Percentiles rank a stretch among this genome's conserved stretches.
Conservation (phyloP, 2,888 invertebrate genomes). For the Drosophila testacea region DNA sequence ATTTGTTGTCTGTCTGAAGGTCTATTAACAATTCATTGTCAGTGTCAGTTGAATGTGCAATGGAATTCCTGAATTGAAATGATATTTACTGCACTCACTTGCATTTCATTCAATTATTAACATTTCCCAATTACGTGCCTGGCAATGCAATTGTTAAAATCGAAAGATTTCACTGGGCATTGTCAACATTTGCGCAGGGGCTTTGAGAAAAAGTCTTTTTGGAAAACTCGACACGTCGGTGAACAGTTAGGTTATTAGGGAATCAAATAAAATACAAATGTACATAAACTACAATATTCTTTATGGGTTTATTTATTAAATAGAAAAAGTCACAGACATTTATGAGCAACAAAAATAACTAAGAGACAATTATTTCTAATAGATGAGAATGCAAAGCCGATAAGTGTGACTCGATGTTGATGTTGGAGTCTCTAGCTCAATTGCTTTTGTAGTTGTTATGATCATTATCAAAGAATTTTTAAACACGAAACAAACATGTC, state of each 20-base stretch:
- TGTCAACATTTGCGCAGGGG: slow-evolving; percentile 24
- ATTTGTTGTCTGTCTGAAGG: slow-evolving; percentile 21
- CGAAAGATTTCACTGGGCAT: slow-evolving; percentile 37
- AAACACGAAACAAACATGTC: slow-evolving; percentile 76
- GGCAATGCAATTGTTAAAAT: slow-evolving; percentile 41
- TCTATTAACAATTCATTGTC: slow-evolving; percentile 48
- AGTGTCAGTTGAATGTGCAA: slow-evolving; percentile 39
- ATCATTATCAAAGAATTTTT: slow-evolving; percentile 77
- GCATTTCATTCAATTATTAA: slow-evolving; percentile 63
- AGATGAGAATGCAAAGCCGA: slow-evolving; percentile 63
- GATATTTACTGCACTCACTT: slow-evolving; percentile 57
- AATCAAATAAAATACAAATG: slow-evolving; percentile 37
- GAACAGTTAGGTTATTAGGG: slow-evolving; percentile 51
- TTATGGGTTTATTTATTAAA: slow-evolving; percentile 20
- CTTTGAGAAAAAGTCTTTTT: slow-evolving; percentile 16
- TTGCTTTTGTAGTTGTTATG: slow-evolving; percentile 59
- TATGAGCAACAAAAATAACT: slow-evolving; percentile 31
- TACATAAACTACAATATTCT: slow-evolving; percentile 12
- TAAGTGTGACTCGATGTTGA: slow-evolving; percentile 53
- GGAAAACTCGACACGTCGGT: slow-evolving; percentile 49
- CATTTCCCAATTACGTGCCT: slow-evolving; percentile 66
- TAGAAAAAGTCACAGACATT: slow-evolving; percentile 24
- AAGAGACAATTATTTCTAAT: slow-evolving; percentile 67
- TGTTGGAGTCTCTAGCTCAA: slow-evolving; percentile 45
- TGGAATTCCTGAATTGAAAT: slow-evolving; percentile 43